phyloP scores from a whole-genome alignment of 1,140 invertebrate species.

The Hesperophylax magnus region DNA sequence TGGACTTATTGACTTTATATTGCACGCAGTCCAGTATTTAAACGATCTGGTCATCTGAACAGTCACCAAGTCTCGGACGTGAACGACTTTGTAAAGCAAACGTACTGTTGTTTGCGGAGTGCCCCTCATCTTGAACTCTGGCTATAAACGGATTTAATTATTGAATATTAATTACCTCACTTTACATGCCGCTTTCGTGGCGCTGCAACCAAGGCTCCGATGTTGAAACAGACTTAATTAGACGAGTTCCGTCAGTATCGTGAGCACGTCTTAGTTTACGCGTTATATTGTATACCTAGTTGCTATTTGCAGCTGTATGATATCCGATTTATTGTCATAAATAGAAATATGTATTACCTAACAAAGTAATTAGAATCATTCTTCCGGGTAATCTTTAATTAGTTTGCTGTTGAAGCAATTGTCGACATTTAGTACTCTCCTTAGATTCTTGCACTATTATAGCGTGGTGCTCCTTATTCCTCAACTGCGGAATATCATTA shows the following conservation, averaged over 20 bases:
- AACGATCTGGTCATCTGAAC: not conserved
- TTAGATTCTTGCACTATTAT: too few relatives aligned
- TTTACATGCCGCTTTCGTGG: slow-evolving; percentile 23
- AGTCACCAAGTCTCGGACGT: too few relatives aligned
- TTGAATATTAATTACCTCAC: slow-evolving; percentile 44
- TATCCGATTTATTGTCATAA: not conserved
- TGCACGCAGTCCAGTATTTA: not conserved
- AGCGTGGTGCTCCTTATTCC: too few relatives aligned
- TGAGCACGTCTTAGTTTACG: not conserved
- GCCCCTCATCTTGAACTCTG: slow-evolving; percentile 38
- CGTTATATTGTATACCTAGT: not conserved
- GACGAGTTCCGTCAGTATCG: slow-evolving; percentile 37
- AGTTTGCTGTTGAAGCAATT: too few relatives aligned
- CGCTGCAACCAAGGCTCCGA: slow-evolving; percentile 5
- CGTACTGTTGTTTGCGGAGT: not conserved
- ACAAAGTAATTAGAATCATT: too few relatives aligned
- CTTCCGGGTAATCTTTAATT: too few relatives aligned
- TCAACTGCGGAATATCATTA: too few relatives aligned
- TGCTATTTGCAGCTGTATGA: not conserved
- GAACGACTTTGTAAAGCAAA: too few relatives aligned
- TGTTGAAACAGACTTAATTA: slow-evolving; percentile 43
- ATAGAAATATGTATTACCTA: too few relatives aligned
- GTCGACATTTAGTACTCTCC: too few relatives aligned
- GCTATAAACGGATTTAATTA: slow-evolving; percentile 42
- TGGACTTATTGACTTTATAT: not conserved